These are phyloP conservation scores for Parnassius glacialis DNA, from an alignment of 2,888 invertebrate genomes.

Conservation along the genomic window DNA sequence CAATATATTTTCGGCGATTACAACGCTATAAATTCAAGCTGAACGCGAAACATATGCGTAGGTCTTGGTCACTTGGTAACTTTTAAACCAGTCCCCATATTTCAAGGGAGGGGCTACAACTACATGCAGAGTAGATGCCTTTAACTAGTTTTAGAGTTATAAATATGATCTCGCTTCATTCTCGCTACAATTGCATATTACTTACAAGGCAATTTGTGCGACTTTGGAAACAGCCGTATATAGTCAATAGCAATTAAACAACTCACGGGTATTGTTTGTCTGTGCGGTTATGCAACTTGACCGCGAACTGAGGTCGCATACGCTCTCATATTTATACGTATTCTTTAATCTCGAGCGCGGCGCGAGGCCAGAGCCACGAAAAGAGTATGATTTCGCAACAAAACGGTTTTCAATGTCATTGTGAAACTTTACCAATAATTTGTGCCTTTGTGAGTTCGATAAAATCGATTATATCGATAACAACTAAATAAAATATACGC, in stretches of 20 bases:
- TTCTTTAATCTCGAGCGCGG: conserved; percentile 72
- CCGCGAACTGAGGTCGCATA: conserved; percentile 76
- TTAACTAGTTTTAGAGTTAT: neutral
- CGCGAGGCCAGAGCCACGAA: conserved; percentile 69
- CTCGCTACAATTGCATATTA: neutral
- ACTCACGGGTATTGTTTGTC: conserved; percentile 65
- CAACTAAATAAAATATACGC: too few species aligned
- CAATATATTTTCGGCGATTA: conserved; percentile 1
- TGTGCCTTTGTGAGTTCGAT: too few species aligned
- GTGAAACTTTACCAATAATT: conserved; percentile 45
- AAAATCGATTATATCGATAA: too few species aligned
- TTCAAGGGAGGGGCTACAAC: neutral
- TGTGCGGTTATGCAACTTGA: conserved; percentile 71
- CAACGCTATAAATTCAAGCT: conserved; percentile 1
- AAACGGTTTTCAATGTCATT: conserved; percentile 73
- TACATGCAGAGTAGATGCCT: neutral
- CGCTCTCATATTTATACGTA: conserved; percentile 79
- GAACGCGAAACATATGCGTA: neutral
- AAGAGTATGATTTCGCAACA: conserved; percentile 77
- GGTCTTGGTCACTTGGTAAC: neutral
- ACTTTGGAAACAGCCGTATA: conserved; percentile 15
- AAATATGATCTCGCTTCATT: neutral
- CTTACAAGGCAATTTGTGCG: neutral
- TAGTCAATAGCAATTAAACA: conserved; percentile 15
- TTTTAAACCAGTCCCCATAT: conserved; percentile 11